These are phyloP conservation scores for Gorsachius goisagi DNA, from an alignment of 2,113 vertebrate species.

Conservation along the genomic window DNA sequence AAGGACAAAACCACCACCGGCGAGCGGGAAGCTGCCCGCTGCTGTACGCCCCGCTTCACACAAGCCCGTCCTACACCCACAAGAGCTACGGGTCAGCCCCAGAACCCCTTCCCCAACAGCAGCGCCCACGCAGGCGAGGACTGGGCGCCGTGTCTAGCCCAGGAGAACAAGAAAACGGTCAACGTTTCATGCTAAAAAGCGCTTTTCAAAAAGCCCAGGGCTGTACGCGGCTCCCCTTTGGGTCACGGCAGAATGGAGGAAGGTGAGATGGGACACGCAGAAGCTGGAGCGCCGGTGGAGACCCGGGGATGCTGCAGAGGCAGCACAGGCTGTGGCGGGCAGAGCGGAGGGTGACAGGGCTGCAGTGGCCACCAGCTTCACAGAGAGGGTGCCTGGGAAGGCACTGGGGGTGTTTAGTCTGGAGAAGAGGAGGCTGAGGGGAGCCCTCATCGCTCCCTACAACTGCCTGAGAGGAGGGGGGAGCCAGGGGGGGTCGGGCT, in stretches of 20 bases:
- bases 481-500: too few species aligned
- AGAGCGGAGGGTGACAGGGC: not conserved
- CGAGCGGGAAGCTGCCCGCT: not conserved
- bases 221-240: too few species aligned
- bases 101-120: not conserved
- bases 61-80: not conserved
- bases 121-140: not conserved
- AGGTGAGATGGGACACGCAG: not conserved
- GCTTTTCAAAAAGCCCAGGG: not conserved
- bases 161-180: not conserved
- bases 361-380: rapidly evolving
- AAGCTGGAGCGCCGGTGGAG: not conserved
- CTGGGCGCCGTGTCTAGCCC: rapidly evolving
- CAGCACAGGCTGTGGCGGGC: not conserved
- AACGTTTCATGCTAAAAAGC: not conserved
- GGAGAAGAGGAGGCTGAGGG: too few species aligned
- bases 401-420: too few species aligned
- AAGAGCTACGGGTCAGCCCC: not conserved
- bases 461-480: too few species aligned
- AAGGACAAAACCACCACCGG: not conserved
- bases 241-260: too few species aligned
- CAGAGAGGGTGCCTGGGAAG: not conserved
- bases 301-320: not conserved
- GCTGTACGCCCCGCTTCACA: not conserved
- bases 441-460: too few species aligned